Conservation (phyloP, 2,888 invertebrate genomes). For the Drosophila buzzatii region DNA sequence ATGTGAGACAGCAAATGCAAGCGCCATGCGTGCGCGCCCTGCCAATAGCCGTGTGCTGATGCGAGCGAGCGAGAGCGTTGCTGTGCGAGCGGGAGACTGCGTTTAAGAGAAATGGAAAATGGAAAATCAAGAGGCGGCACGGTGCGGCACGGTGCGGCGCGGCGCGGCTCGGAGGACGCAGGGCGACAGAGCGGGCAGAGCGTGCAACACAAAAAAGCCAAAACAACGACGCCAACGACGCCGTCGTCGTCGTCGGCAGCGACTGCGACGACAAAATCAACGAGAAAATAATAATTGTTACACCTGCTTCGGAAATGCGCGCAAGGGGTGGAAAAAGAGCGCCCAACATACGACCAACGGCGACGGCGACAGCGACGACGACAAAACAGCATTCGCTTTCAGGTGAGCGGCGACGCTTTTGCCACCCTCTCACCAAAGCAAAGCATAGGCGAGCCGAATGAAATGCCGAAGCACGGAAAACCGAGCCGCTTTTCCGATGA, state of each 20-base stretch:
- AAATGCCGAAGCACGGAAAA: slow-evolving; percentile 69
- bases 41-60: slow-evolving; percentile 28
- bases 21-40: slow-evolving; percentile 74
- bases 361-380: slow-evolving; percentile 34
- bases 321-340: slow-evolving; percentile 59
- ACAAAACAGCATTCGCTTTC: slow-evolving; percentile 54
- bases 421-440: slow-evolving; percentile 54
- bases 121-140: slow-evolving; percentile 48
- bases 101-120: slow-evolving; percentile 61
- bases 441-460: slow-evolving; percentile 34
- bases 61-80: slow-evolving; percentile 45
- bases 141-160: no score
- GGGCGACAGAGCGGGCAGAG: slow-evolving; percentile 14
- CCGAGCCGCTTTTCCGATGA: slow-evolving; percentile 36
- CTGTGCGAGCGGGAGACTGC: slow-evolving; percentile 53
- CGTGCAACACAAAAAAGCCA: slow-evolving; percentile 55
- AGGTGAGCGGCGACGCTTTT: slow-evolving; percentile 65
- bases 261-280: slow-evolving; percentile 75
- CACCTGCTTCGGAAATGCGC: slow-evolving; percentile 82
- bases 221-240: slow-evolving; percentile 47
- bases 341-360: slow-evolving; percentile 53
- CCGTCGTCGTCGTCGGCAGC: slow-evolving; percentile 49
- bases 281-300: slow-evolving; percentile 83
- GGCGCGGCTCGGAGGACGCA: slow-evolving; percentile 12
- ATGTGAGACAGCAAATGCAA: slow-evolving; percentile 78